phyloP scores from a whole-genome alignment of 1,140 invertebrate genomes.

The Zaprionus taronus region DNA sequence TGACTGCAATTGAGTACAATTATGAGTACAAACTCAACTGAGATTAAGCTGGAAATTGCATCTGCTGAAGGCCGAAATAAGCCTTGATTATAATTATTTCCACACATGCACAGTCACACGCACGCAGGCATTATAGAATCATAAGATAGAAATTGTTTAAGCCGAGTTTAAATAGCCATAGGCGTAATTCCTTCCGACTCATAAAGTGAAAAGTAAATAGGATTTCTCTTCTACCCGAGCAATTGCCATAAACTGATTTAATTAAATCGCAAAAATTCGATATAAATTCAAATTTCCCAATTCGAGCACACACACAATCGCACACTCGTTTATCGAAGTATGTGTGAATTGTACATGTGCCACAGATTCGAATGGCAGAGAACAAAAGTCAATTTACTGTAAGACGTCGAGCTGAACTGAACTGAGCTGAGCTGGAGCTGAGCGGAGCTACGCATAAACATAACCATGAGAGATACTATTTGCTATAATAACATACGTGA shows the following conservation, averaged over 20 bases:
- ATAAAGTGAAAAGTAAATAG: slow-evolving; percentile 22
- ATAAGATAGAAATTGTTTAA: slow-evolving; percentile 7
- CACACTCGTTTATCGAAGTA: neutral
- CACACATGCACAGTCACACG: neutral
- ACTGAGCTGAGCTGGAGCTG: neutral
- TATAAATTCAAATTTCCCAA: slow-evolving; percentile 78
- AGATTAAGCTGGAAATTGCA: neutral
- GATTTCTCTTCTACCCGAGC: slow-evolving; percentile 36
- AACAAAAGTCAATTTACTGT: slow-evolving; percentile 80
- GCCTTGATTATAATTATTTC: neutral
- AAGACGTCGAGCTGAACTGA: slow-evolving; percentile 23
- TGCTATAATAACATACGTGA: slow-evolving; percentile 84
- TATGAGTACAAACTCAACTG: neutral
- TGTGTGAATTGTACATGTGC: slow-evolving; percentile 48
- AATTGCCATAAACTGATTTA: slow-evolving; percentile 71
- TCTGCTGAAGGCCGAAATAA: neutral
- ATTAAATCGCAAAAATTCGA: slow-evolving; percentile 69
- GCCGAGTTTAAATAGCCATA: slow-evolving; percentile 13
- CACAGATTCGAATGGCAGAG: slow-evolving; percentile 65
- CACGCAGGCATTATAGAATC: neutral
- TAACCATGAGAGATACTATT: slow-evolving; percentile 77
- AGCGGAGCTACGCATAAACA: slow-evolving; percentile 61
- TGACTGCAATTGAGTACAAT: neutral
- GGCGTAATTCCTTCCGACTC: slow-evolving; percentile 12
- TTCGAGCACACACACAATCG: slow-evolving; percentile 32